Percentiles rank a stretch among this genome's conserved stretches.
phyloP scores from a whole-genome alignment of 2,113 vertebrate species.

The Gymnarchus niloticus region DNA sequence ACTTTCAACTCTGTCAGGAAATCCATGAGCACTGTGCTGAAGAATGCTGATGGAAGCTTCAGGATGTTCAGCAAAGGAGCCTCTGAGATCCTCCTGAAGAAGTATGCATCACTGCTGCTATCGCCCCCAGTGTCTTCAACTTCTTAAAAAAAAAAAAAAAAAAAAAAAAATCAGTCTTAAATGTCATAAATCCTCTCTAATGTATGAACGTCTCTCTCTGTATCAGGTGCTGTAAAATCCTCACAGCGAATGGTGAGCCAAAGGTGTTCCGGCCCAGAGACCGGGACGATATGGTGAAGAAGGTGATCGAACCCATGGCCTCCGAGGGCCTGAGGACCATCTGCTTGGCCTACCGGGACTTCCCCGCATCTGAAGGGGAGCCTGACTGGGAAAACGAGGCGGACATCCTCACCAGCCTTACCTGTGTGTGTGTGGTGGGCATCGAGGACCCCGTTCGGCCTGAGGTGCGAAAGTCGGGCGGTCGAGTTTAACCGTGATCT shows the following conservation, averaged over 20 bases:
- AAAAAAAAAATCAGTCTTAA: too few relatives aligned
- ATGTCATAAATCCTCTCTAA: too few relatives aligned
- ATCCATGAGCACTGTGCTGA: conserved; percentile 97
- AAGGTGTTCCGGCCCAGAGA: conserved; percentile 91
- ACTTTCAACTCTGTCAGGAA: conserved; percentile 98
- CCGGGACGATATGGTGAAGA: conserved; percentile 88
- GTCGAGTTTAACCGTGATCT: neutral
- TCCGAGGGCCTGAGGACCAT: conserved; percentile 96
- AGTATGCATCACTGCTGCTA: conserved; percentile 65
- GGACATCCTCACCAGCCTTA: conserved; percentile 86
- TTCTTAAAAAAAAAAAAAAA: too few relatives aligned
- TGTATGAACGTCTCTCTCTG: too few relatives aligned
- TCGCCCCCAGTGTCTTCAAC: too few relatives aligned
- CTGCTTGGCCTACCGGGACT: conserved; percentile 92
- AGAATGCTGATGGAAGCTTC: conserved; percentile 91
- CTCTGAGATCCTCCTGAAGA: conserved; percentile 97
- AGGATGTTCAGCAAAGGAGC: conserved; percentile 99
- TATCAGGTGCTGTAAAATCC: conserved; percentile 88
- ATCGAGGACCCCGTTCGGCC: conserved; percentile 97
- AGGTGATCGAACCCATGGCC: conserved; percentile 97
- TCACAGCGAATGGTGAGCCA: conserved; percentile 80
- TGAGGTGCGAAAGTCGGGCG: conserved; percentile 65
- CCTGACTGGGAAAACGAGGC: conserved; percentile 97
- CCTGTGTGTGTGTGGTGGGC: conserved; percentile 90
- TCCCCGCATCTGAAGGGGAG: conserved; percentile 80